phyloP scores from a whole-genome alignment of 2,888 invertebrate species.

The Tetanocera ferruginea region DNA sequence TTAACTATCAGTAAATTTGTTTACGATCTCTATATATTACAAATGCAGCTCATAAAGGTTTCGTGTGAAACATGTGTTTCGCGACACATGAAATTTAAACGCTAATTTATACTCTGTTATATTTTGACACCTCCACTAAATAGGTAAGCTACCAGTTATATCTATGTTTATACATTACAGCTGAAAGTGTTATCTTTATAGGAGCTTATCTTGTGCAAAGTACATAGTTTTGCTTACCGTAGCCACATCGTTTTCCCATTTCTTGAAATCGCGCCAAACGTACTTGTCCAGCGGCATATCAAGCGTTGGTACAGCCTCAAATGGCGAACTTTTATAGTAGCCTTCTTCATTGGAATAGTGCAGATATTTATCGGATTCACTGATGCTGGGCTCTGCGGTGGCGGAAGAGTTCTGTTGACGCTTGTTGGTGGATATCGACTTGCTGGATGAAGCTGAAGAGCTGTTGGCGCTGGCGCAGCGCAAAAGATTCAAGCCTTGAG shows the following conservation, averaged over 20 bases:
- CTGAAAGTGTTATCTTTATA: too few relatives aligned
- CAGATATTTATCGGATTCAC: constrained; percentile 60
- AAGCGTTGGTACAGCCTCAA: constrained; percentile 70
- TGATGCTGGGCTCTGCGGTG: constrained; percentile 54
- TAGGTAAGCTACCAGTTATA: too few relatives aligned
- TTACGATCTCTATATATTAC: too few relatives aligned
- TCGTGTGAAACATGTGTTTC: too few relatives aligned
- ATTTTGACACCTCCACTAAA: too few relatives aligned
- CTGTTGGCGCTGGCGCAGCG: constrained; percentile 40
- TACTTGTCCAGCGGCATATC: constrained; percentile 74
- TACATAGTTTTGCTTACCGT: constrained; percentile 73
- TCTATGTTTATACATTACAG: too few relatives aligned
- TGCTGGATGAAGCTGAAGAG: constrained; percentile 26
- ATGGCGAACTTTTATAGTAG: constrained; percentile 70
- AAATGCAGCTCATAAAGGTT: too few relatives aligned
- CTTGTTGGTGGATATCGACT: constrained; percentile 54
- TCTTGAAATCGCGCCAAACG: constrained; percentile 75
- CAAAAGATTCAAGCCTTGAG: constrained; percentile 46
- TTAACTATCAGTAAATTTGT: too few relatives aligned
- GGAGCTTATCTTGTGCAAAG: too few relatives aligned
- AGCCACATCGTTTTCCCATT: constrained; percentile 76
- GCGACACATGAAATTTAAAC: too few relatives aligned
- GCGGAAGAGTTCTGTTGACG: constrained; percentile 58
- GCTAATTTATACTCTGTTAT: too few relatives aligned
- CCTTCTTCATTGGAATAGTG: constrained; percentile 62